Conservation (phyloP, 1,140 invertebrate genomes). For the Neodiprion virginianus region DNA sequence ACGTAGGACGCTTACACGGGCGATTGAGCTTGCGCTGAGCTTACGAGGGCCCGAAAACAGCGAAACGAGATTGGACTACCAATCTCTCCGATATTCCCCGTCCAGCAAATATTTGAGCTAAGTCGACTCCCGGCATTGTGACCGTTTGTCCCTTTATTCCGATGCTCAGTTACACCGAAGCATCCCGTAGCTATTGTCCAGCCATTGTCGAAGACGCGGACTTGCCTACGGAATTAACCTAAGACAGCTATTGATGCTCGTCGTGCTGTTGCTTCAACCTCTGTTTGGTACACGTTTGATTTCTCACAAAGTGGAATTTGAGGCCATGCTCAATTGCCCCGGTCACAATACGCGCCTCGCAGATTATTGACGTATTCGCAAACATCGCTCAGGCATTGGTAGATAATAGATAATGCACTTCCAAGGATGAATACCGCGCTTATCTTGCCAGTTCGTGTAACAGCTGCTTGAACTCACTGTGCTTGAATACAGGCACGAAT, state of each 20-base stretch:
- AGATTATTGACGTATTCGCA: no score
- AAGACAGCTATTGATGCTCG: not conserved
- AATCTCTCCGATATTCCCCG: not conserved
- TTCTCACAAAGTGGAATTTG: slow-evolving; percentile 10
- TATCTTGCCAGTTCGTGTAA: no score
- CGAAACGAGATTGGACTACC: not conserved
- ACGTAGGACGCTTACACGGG: not conserved
- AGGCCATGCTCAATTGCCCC: slow-evolving; percentile 20
- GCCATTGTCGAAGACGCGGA: not conserved
- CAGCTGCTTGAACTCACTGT: no score
- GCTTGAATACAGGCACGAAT: no score
- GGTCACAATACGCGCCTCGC: slow-evolving; percentile 16
- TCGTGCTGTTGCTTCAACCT: no score
- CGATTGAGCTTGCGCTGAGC: not conserved
- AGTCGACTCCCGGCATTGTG: slow-evolving; percentile 10
- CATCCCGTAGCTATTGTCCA: not conserved
- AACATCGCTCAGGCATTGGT: not conserved
- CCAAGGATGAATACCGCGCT: not conserved
- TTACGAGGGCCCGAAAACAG: not conserved
- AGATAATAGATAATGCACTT: not conserved
- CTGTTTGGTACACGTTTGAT: not conserved
- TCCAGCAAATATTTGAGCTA: slow-evolving; percentile 16
- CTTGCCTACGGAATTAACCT: not conserved
- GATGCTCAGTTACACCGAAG: no score
- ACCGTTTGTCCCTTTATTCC: not conserved